These are phyloP conservation scores for Protobothrops mucrosquamatus DNA, from an alignment of 2,113 vertebrate species.

Conservation along the genomic window DNA sequence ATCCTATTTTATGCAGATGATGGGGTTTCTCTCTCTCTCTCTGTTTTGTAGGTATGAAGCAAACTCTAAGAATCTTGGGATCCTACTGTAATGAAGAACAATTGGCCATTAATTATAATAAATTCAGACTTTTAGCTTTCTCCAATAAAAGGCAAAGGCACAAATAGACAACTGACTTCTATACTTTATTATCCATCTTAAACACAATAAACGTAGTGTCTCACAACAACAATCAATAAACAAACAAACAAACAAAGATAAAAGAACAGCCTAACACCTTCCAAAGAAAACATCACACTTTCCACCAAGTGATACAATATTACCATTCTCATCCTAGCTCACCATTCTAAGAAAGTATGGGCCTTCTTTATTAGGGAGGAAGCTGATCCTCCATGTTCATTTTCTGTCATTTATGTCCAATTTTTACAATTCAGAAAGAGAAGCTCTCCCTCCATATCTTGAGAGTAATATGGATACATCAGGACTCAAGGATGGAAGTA, in stretches of 20 bases:
- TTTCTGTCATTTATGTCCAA: not conserved
- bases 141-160: not conserved
- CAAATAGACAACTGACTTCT: not conserved
- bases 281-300: not conserved
- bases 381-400: not conserved
- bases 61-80: not conserved
- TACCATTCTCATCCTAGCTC: not conserved
- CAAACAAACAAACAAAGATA: not conserved
- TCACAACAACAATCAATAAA: not conserved
- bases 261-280: not conserved
- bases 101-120: not conserved
- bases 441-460: not conserved
- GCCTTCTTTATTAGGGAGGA: not conserved
- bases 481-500: not conserved
- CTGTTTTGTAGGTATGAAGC: not conserved
- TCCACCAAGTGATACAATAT: not conserved
- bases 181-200: not conserved
- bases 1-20: not conserved
- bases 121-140: not conserved
- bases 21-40: not conserved
- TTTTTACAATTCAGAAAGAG: not conserved
- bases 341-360: not conserved
- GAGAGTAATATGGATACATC: not conserved
- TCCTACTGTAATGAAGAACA: not conserved
- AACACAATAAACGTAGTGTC: not conserved